phyloP scores from a whole-genome alignment of 2,888 invertebrate species.

The Erebia epiphron region DNA sequence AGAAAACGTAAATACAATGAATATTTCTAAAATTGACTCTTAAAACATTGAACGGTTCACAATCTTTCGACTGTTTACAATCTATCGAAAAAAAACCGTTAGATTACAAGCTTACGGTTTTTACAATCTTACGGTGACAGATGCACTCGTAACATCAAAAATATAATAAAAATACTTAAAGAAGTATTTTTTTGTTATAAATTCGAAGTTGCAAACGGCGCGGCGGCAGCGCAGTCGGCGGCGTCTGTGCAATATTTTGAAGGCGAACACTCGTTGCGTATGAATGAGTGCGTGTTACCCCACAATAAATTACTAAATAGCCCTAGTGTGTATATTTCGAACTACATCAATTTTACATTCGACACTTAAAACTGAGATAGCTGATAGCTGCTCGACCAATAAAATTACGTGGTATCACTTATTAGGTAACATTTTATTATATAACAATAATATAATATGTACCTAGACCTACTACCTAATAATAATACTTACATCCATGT shows the following conservation, averaged over 20 bases:
- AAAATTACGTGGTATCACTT: background rate
- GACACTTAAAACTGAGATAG: background rate
- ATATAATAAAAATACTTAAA: background rate
- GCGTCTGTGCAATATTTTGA: conserved; percentile 25
- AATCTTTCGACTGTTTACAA: too few relatives aligned
- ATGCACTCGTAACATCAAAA: too few relatives aligned
- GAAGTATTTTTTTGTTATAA: conserved; percentile 15
- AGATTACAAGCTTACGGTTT: too few relatives aligned
- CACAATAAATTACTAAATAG: conserved; percentile 53
- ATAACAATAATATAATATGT: too few relatives aligned
- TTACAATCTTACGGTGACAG: too few relatives aligned
- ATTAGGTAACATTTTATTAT: too few relatives aligned
- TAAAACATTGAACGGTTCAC: too few relatives aligned
- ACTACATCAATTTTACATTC: conserved; percentile 26
- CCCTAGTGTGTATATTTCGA: conserved; percentile 35
- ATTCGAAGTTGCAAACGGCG: conserved; percentile 11
- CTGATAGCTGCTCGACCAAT: background rate
- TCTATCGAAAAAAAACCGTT: too few relatives aligned
- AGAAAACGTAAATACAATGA: too few relatives aligned
- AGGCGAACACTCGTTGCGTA: conserved; percentile 30
- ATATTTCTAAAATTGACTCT: too few relatives aligned
- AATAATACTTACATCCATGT: too few relatives aligned
- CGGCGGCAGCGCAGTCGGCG: background rate
- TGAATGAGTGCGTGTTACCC: conserved; percentile 46
- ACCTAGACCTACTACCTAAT: too few relatives aligned